Conservation (phyloP, 2,113 vertebrate species). For the Herpailurus yagouaroundi region DNA sequence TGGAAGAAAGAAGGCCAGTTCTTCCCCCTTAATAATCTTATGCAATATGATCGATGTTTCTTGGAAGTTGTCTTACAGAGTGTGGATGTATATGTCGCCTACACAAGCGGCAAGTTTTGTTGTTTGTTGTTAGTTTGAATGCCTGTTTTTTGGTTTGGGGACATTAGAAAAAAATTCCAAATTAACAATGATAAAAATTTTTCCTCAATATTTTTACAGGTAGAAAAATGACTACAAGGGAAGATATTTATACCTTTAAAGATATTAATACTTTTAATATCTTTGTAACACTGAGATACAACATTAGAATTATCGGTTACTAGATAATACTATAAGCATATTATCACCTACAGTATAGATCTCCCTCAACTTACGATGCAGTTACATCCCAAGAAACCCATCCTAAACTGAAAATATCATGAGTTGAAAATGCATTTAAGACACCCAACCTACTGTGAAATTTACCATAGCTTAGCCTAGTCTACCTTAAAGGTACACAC, state of each 20-base stretch:
- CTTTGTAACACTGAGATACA: too few relatives aligned
- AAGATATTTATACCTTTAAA: background rate
- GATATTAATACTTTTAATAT: too few relatives aligned
- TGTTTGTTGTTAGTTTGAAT: background rate
- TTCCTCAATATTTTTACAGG: background rate
- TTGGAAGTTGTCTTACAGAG: background rate
- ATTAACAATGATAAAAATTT: background rate
- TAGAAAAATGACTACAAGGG: background rate
- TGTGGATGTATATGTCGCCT: background rate
- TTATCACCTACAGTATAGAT: background rate
- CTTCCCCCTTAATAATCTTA: background rate
- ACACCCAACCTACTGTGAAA: too few relatives aligned
- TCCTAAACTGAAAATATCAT: too few relatives aligned
- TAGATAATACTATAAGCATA: background rate
- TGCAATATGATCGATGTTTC: background rate
- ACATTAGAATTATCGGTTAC: background rate
- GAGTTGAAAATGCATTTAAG: too few relatives aligned
- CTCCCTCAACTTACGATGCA: too few relatives aligned
- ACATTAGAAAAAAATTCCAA: background rate
- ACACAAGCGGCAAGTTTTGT: background rate
- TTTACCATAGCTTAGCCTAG: too few relatives aligned
- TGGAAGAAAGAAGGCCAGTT: background rate
- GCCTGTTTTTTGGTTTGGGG: background rate
- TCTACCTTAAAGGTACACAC: too few relatives aligned
- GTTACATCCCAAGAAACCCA: too few relatives aligned